A percentile compares a stretch with the other conserved stretches of the same genome.
Conservation (phyloP, 2,888 invertebrate species). For the Parasteatoda lunata region DNA sequence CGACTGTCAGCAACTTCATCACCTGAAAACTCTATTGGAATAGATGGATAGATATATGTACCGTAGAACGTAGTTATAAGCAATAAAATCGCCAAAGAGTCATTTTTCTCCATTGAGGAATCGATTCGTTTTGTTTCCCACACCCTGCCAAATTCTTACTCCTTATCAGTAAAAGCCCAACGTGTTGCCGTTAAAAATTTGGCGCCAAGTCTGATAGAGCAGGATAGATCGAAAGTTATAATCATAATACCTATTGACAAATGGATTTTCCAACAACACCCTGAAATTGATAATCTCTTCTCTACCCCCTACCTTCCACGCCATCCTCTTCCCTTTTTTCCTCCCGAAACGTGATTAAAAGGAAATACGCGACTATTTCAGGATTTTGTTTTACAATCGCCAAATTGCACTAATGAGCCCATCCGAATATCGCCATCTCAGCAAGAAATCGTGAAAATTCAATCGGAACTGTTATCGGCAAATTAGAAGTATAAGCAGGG, state of each 20-base stretch:
- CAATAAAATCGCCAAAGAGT: conserved; percentile 65
- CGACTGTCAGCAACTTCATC: conserved; percentile 63
- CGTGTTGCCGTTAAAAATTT: conserved; percentile 65
- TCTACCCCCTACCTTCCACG: conserved; percentile 3
- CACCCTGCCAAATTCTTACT: conserved; percentile 53
- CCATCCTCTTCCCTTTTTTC: conserved; percentile 19
- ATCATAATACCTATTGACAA: conserved; percentile 64
- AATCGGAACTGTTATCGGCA: conserved; percentile 30
- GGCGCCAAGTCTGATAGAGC: conserved; percentile 60
- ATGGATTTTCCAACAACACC: conserved; percentile 62
- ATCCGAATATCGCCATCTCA: conserved; percentile 49
- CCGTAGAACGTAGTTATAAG: conserved; percentile 21
- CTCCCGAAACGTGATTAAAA: conserved; percentile 30
- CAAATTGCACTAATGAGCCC: conserved; percentile 54
- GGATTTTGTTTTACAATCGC: conserved; percentile 55
- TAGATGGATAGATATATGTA: conserved; percentile 55
- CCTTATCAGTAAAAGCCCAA: conserved; percentile 57
- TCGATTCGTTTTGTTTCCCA: conserved; percentile 64
- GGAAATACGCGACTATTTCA: conserved; percentile 37
- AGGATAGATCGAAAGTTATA: conserved; percentile 63
- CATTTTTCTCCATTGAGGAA: conserved; percentile 60
- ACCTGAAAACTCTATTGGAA: conserved; percentile 65
- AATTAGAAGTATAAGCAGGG: background rate
- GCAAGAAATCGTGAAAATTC: conserved; percentile 41
- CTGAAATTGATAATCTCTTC: conserved; percentile 54